A percentile compares a stretch with the other conserved stretches of the same genome.
Evolutionary conservation across 2,797 vertebrate genomes (phyloP).

Genomic region (Labeo calbasu): DNA sequence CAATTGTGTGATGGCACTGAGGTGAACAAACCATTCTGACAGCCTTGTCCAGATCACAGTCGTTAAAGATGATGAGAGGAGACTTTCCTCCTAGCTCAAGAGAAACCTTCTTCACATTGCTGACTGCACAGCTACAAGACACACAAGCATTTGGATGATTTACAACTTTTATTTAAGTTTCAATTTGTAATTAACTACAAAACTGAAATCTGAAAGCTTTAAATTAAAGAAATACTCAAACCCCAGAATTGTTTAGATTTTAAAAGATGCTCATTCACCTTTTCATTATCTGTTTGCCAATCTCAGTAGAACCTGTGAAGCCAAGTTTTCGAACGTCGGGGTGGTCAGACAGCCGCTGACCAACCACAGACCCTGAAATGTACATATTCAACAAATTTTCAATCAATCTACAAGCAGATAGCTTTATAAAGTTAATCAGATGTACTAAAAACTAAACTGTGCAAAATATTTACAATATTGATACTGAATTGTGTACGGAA

Average conservation of each 20-base stretch:
- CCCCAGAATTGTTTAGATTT: not conserved
- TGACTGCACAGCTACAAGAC: constrained; percentile 81
- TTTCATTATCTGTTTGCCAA: constrained; percentile 92
- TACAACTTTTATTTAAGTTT: not conserved
- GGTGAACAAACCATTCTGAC: constrained; percentile 81
- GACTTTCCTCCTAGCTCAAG: constrained; percentile 91
- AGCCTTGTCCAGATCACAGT: constrained; percentile 89
- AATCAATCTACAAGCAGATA: not conserved
- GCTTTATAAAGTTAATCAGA: not conserved
- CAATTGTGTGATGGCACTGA: not conserved
- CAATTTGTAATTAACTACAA: not conserved
- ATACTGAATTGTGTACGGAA: not conserved
- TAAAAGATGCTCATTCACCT: constrained; percentile 73
- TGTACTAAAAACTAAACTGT: not conserved
- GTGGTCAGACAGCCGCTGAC: constrained; percentile 86
- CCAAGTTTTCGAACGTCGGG: constrained; percentile 87
- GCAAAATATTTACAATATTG: not conserved
- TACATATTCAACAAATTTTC: not conserved
- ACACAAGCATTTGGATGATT: not conserved
- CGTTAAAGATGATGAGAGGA: constrained; percentile 87
- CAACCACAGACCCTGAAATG: constrained; percentile 80
- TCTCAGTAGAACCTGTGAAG: constrained; percentile 88
- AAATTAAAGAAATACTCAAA: not conserved
- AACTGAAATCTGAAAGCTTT: not conserved
- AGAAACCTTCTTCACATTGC: constrained; percentile 90